Evolutionary conservation across 2,797 vertebrate species (phyloP), one percentile per base, ranked within the genome.

Genomic region (Danio tinwini): DNA sequence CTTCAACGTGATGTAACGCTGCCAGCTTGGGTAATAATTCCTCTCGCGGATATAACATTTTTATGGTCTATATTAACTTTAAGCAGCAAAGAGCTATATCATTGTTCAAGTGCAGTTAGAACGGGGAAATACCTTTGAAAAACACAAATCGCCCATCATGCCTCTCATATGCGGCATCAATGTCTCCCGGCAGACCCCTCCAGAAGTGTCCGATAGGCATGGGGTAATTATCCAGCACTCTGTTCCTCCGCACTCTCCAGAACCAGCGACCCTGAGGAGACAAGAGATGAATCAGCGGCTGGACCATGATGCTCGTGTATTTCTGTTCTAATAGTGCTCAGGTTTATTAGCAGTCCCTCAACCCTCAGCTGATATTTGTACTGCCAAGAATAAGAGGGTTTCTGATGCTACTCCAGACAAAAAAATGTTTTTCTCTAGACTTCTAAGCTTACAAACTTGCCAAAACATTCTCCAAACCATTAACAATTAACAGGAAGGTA

Each of bases 161-260:
- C 77, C 98, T 95, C 85, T 99, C 97, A 0, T 99, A 99, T 17
- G 96, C 97, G 0, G 97, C 96, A 0, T 96, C 95, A 0, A 99
- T 97, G 91, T 98, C 96, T 37, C 96, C 91, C 0, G 97, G 97
- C 5, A 99, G 94, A 9, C 98, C 98, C 37, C 97, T 94, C 98
- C 97, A 99, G 91, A 99, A 99, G 87, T 98, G 96, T 3, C 96
- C 91, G 0, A 99, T 97, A 78, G 96, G 97, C 97, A 99, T 98
- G 44, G 98, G 98, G 84, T 99, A 99, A 86, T 98, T 98, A 90
- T 98, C 97, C 86, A 98, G 90, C 58, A 99, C 97, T 2, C 96
- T 93, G 90, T 98, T 99, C 82, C 95, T 94, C 59, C 97, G 94
- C 2, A 99, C 97, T 67, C 98, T 93, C 98, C 98, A 99, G 91